A percentile compares a stretch with the other conserved stretches of the same genome.
These are phyloP conservation scores for Nerophis ophidion DNA, from an alignment of 2,113 vertebrate species.

Conservation along the genomic window DNA sequence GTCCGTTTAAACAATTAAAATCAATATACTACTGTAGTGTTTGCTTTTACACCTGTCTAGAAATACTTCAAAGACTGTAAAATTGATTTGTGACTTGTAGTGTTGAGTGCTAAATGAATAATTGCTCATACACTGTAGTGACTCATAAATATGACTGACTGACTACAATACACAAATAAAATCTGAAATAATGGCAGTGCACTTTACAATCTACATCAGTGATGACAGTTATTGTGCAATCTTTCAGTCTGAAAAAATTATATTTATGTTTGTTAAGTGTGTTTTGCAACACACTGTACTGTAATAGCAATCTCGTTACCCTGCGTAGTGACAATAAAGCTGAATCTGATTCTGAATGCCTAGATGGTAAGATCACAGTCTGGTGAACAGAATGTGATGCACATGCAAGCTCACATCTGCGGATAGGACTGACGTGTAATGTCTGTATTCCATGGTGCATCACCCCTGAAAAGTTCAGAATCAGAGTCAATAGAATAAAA, in stretches of 20 bases:
- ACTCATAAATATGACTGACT: slow-evolving; percentile 4
- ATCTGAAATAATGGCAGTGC: not conserved
- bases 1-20: not conserved
- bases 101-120: slow-evolving; percentile 12
- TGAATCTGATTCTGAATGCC: too few species aligned
- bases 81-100: slow-evolving; percentile 18
- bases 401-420: not conserved
- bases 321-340: too few species aligned
- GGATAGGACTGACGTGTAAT: not conserved
- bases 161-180: not conserved
- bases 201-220: not conserved
- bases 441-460: not conserved
- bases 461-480: not conserved
- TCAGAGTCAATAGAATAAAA: not conserved
- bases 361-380: not conserved
- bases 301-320: not conserved
- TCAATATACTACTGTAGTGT: not conserved
- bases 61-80: not conserved
- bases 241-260: not conserved
- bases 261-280: not conserved
- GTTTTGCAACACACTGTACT: not conserved
- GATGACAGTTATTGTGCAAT: not conserved
- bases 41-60: not conserved
- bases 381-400: not conserved
- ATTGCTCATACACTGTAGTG: not conserved